Evolutionary conservation across 2,113 vertebrate species (phyloP).

Genomic region (Paramisgurnus dabryanus): DNA sequence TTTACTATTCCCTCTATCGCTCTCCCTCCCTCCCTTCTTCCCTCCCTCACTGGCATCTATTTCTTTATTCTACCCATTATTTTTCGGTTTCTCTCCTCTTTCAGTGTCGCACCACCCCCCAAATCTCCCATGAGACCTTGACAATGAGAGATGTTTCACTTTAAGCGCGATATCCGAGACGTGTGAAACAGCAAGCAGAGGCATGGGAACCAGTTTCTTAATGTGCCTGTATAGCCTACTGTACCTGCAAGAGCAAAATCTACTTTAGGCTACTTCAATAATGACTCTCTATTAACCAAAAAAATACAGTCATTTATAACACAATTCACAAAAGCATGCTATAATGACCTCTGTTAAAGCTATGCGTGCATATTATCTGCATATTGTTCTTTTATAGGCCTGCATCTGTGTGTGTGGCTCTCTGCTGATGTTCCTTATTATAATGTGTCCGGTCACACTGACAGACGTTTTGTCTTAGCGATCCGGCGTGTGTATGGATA

Average conservation of each 20-base stretch:
- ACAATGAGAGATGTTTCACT: conserved; percentile 48
- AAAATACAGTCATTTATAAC: background rate
- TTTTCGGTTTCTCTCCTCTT: conserved; percentile 2
- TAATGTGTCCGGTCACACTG: conserved; percentile 2
- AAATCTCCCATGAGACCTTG: conserved; percentile 32
- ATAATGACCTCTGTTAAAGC: background rate
- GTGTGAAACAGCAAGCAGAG: conserved; percentile 24
- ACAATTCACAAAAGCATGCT: background rate
- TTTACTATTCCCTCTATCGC: conserved; percentile 30
- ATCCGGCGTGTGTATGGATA: background rate
- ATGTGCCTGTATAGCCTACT: background rate
- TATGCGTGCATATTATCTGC: background rate
- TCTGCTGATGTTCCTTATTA: background rate
- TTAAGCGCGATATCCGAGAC: conserved; percentile 43
- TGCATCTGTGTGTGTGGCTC: background rate
- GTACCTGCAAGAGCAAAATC: background rate
- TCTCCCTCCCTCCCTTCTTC: conserved; percentile 9
- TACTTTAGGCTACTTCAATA: background rate
- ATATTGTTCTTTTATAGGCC: too few species aligned
- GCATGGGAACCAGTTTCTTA: conserved; percentile 15
- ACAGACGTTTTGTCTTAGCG: conserved; percentile 1
- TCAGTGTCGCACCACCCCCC: background rate
- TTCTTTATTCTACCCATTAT: conserved; percentile 20
- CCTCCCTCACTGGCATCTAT: conserved; percentile 29
- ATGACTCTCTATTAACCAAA: background rate